Conservation (phyloP, 1,140 invertebrate species). For the Drosophila carrolli region DNA sequence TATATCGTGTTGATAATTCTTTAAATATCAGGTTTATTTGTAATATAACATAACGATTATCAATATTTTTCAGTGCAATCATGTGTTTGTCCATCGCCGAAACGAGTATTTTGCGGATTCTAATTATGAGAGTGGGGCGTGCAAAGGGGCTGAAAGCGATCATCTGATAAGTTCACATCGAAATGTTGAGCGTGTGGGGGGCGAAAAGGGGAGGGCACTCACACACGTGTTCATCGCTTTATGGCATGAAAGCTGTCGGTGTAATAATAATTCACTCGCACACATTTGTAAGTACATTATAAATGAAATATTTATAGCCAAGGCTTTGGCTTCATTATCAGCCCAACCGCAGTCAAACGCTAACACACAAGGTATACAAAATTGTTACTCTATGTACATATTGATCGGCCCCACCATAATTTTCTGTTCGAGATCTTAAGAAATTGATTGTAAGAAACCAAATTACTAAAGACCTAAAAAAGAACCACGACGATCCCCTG, state of each 20-base stretch:
- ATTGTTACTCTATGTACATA: not conserved
- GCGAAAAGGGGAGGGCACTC: not conserved
- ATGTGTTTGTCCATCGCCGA: slow-evolving; percentile 40
- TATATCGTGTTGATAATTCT: not conserved
- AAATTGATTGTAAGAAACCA: slow-evolving; percentile 4
- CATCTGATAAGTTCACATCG: slow-evolving; percentile 45
- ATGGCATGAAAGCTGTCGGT: slow-evolving; percentile 20
- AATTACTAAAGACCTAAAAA: not conserved
- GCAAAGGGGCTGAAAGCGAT: slow-evolving; percentile 18
- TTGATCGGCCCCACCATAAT: not conserved
- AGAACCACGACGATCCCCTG: not conserved
- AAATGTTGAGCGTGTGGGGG: not conserved
- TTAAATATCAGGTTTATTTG: not conserved
- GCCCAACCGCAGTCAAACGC: slow-evolving; percentile 21
- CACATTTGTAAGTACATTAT: slow-evolving; percentile 39
- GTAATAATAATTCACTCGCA: slow-evolving; percentile 51
- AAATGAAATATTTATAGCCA: slow-evolving; percentile 59
- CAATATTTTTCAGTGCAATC: slow-evolving; percentile 14
- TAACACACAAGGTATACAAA: slow-evolving; percentile 6
- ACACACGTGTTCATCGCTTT: slow-evolving; percentile 27
- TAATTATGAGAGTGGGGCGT: slow-evolving; percentile 41
- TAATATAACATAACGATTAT: not conserved
- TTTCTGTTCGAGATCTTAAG: slow-evolving; percentile 6
- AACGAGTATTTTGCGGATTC: slow-evolving; percentile 47
- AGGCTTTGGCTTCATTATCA: slow-evolving; percentile 58